A percentile compares a stretch with the other conserved stretches of the same genome.
Conservation (phyloP, 2,888 invertebrate species). For the Rhagonycha lutea region DNA sequence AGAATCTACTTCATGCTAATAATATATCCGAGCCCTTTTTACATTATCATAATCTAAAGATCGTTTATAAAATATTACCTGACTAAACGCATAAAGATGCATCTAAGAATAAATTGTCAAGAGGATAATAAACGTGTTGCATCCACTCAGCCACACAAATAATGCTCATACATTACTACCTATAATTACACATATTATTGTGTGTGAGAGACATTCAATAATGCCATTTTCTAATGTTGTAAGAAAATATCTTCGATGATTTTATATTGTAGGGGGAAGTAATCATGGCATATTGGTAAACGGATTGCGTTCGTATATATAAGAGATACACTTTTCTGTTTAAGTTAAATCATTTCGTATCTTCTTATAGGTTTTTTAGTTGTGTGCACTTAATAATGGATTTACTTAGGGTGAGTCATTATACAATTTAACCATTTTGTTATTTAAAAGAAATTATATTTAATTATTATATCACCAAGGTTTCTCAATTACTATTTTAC, state of each 20-base stretch:
- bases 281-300: slow-evolving; percentile 20
- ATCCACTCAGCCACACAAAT: slow-evolving; percentile 38
- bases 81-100: slow-evolving; percentile 29
- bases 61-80: slow-evolving; percentile 33
- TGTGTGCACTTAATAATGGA: slow-evolving; percentile 18
- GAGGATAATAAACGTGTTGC: slow-evolving; percentile 37
- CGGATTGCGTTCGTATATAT: slow-evolving; percentile 28
- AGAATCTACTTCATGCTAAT: not conserved
- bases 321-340: slow-evolving; percentile 26
- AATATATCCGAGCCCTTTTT: slow-evolving; percentile 15
- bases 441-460: not conserved
- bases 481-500: not conserved
- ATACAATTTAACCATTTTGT: not conserved
- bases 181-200: slow-evolving; percentile 36
- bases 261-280: slow-evolving; percentile 45
- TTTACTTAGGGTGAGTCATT: slow-evolving; percentile 17
- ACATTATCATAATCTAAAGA: slow-evolving; percentile 28
- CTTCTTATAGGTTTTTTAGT: slow-evolving; percentile 11
- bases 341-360: slow-evolving; percentile 17
- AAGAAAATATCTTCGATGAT: slow-evolving; percentile 45
- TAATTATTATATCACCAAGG: not conserved
- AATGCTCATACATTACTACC: slow-evolving; percentile 20
- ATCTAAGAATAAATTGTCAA: slow-evolving; percentile 32
- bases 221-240: slow-evolving; percentile 50
- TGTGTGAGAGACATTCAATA: slow-evolving; percentile 40